Conservation (phyloP, 2,888 invertebrate species). For the Baronia brevicornis region DNA sequence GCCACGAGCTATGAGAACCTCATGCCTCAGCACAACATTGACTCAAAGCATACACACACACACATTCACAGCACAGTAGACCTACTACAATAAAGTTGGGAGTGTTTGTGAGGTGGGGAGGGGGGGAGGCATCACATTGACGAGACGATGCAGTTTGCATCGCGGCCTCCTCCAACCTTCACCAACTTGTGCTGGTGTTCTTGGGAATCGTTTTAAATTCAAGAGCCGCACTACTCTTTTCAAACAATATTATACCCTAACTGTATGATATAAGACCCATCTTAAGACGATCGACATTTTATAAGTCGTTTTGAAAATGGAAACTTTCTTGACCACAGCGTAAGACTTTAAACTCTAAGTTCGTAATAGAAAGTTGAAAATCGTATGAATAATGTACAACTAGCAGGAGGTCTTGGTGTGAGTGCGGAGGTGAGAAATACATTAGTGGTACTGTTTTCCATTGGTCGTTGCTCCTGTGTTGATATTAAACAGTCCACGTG, state of each 20-base stretch:
- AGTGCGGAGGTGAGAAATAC: conserved; percentile 77
- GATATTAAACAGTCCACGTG: conserved; percentile 75
- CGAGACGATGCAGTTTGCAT: conserved; percentile 74
- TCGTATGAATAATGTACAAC: conserved; percentile 51
- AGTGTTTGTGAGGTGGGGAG: conserved; percentile 27
- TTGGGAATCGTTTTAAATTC: conserved; percentile 75
- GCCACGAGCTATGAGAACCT: conserved; percentile 54
- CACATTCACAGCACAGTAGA: conserved; percentile 31
- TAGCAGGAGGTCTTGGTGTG: conserved; percentile 64
- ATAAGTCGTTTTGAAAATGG: conserved; percentile 58
- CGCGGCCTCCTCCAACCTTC: conserved; percentile 73
- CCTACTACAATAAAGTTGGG: conserved; percentile 52
- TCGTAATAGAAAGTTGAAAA: conserved; percentile 46
- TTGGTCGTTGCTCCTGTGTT: conserved; percentile 75
- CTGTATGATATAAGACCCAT: conserved; percentile 36
- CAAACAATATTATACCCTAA: conserved; percentile 46
- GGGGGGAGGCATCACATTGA: conserved; percentile 49
- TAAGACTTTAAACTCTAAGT: conserved; percentile 50
- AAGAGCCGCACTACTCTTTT: conserved; percentile 63
- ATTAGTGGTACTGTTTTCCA: conserved; percentile 75
- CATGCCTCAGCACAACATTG: conserved; percentile 65
- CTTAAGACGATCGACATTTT: conserved; percentile 40
- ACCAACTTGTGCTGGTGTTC: conserved; percentile 73
- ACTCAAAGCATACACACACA: conserved; percentile 57
- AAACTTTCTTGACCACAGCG: conserved; percentile 32